Conservation (phyloP, 2,113 vertebrate genomes). For the Andinoacara biseriatus region DNA sequence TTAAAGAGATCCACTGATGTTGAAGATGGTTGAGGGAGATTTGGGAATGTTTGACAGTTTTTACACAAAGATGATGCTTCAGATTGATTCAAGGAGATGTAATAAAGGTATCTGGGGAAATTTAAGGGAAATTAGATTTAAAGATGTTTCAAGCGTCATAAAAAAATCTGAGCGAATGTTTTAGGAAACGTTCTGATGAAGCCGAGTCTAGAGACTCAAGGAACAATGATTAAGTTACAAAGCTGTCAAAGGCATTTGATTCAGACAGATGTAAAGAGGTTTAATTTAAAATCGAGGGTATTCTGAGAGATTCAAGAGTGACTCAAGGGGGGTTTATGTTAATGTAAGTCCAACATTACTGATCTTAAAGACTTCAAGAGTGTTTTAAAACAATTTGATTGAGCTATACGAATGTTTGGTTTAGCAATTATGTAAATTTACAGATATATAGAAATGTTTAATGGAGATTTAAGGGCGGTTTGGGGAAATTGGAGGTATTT, state of each 20-base stretch:
- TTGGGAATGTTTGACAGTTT: neutral
- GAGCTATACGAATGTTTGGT: no score
- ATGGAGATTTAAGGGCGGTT: neutral
- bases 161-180: neutral
- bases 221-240: neutral
- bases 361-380: no score
- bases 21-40: neutral
- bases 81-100: neutral
- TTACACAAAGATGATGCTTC: neutral
- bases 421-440: no score
- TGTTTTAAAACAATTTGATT: no score
- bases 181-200: no score
- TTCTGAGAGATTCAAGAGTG: neutral
- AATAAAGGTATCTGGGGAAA: neutral
- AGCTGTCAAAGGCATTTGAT: neutral
- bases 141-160: neutral
- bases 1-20: neutral
- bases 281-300: neutral
- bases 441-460: neutral
- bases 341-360: neutral
- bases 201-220: no score
- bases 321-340: neutral
- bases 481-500: neutral
- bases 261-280: no score
- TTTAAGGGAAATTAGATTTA: neutral